Base-by-base conservation (phyloP, 2,113 vertebrate species). In the Donacobius atricapilla region DNA sequence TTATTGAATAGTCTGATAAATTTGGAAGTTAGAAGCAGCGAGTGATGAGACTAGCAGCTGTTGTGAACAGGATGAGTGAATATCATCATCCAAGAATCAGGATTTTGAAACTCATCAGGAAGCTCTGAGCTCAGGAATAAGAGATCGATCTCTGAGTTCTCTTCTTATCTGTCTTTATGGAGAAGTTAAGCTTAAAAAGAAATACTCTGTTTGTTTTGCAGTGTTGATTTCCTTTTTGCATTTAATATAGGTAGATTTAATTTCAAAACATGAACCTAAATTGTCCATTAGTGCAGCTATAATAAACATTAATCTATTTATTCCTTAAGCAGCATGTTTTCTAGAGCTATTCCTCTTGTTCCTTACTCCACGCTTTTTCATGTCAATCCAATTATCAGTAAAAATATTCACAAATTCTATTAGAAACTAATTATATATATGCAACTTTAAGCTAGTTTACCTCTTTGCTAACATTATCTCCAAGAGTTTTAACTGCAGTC, bases 401-500 rank as follows among this genome's bases (percentile, higher is more conserved):
- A 81, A 87, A 94, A 94, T 96, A 96, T 97, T 98, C 92, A 89
- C 90, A 95, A 93, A 93, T 96, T 80, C 72, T 87, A 84, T 94
- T 97, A 96, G 65, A 42, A 96, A 64, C 78, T 96, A 95, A 92
- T 97, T 97, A 92, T 37, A 64, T 56, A 85, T 85, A 77, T 83
- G 82, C 75, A 87, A 81, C 73, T 91, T 86, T 51, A 90, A 94
- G 42, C 37, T 92, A 85, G 80, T 79, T 96, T 95, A 77, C 84
- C 80, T 94, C 45, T 93, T 95, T 78, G n/a, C 80, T 88, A 93
- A 68, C 24, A 57, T 96, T 89, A 70, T 68, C 65, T 68, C 58
- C 40, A 70, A 30, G 44, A 73, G 79, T 80, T 92, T 96, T 96
- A 93, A 93, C 87, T 78, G 61, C 94, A 84, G 83, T 90, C 54